phyloP scores from a whole-genome alignment of 2,797 vertebrate species.

The Protosalanx chinensis region DNA sequence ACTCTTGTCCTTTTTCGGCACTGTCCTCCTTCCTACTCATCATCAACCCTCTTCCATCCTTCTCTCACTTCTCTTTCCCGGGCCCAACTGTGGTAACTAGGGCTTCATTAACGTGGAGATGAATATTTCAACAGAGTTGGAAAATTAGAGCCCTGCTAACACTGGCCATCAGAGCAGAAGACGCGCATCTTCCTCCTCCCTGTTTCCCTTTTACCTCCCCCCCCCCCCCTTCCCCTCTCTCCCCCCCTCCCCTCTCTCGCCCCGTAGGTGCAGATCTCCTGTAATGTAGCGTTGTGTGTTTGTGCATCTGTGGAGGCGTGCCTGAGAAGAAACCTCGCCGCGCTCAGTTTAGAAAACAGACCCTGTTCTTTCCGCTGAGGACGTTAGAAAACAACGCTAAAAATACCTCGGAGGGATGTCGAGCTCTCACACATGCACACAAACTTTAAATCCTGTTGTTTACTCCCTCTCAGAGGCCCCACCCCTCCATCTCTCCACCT shows the following conservation, averaged over 20 bases:
- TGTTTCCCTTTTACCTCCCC: not conserved
- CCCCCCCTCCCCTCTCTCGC: not conserved
- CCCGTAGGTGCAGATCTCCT: too few relatives aligned
- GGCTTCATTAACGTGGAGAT: slow-evolving; percentile 56
- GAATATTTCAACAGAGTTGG: slow-evolving; percentile 61
- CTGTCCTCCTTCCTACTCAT: not conserved
- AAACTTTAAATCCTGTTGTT: slow-evolving; percentile 17
- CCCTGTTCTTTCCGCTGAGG: slow-evolving; percentile 17
- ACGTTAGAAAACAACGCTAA: slow-evolving; percentile 54
- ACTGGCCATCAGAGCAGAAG: slow-evolving; percentile 42
- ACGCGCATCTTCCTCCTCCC: slow-evolving; percentile 1
- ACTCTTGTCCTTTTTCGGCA: too few relatives aligned
- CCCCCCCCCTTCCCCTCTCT: not conserved
- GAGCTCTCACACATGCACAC: slow-evolving; percentile 42
- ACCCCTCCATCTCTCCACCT: too few relatives aligned
- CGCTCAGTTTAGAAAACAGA: slow-evolving; percentile 43
- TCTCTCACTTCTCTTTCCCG: not conserved
- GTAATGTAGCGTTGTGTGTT: slow-evolving; percentile 6
- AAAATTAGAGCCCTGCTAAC: slow-evolving; percentile 47
- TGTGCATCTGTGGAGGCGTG: slow-evolving; percentile 37
- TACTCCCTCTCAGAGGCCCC: too few relatives aligned
- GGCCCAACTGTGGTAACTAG: slow-evolving; percentile 20
- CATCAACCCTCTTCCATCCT: slow-evolving; percentile 16
- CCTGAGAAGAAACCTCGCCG: slow-evolving; percentile 24
- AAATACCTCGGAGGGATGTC: slow-evolving; percentile 61